Base-by-base conservation (phyloP, 2,888 invertebrate species). In the Aphidoletes aphidimyza region DNA sequence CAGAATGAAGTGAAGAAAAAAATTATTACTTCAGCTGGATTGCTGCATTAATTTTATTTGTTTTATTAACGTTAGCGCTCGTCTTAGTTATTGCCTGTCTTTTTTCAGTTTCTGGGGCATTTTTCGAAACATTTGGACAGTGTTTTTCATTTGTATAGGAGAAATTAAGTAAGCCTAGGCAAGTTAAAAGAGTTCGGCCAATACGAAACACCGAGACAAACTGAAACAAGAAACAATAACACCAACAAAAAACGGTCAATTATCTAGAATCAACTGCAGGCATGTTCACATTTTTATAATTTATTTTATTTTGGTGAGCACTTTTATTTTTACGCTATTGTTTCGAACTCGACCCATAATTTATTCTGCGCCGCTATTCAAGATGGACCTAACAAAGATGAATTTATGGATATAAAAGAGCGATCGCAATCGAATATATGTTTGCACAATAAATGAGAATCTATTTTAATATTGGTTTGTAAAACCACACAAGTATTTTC, bases 351-450 rank as follows among this genome's bases (percentile, higher is more conserved):
- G n/a, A n/a, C n/a, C n/a, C 39, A 39, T 39, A 11, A 2, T 17
- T 47, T 47, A 3, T 2, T 47, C 8, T 47, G 54, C 69, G 34
- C 22, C 54, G 26, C 26, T 30, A 30, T n/a, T 69, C 30, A 30
- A 5, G 14, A 30, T 14, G 14, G 30, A 34, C 5, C 69, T 11
- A 69, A 34, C 69, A 5, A 69, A 30, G 69, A 30, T 69, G n/a
- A 5, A 47, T 54, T 11, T 0, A 54, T n/a, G 0, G 5, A 11
- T 22, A 14, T 30, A 69, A 22, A 54, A 30, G 14, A 69, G 34
- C 69, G 30, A 69, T 69, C 69, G 69, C 69, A 69, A 69, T 69
- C 69, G 69, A 30, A 69, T 30, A n/a, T n/a, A 69, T 69, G 69
- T 69, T 69, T 69, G 69, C 69, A 34, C 69, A 69, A 11, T 8